A percentile compares a stretch with the other conserved stretches of the same genome.
These are phyloP conservation scores for Sitophilus oryzae DNA, from an alignment of 1,140 invertebrate genomes.

Conservation along the genomic window DNA sequence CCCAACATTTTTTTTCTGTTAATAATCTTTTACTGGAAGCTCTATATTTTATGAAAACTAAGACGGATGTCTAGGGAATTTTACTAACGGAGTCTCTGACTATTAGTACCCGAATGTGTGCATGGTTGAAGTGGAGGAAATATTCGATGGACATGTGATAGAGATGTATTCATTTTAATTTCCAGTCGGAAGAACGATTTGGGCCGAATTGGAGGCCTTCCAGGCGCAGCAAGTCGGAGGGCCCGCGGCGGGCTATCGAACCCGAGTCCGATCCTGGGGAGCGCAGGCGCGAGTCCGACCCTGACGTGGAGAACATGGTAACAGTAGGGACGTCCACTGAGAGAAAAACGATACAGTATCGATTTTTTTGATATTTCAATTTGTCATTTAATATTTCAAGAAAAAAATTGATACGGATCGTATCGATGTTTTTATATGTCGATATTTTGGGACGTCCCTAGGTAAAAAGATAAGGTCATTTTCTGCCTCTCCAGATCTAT, in stretches of 20 bases:
- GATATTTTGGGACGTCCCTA: no score
- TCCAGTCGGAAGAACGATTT: slow-evolving; percentile 52
- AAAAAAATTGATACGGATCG: no score
- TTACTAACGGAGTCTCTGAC: not conserved
- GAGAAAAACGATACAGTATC: no score
- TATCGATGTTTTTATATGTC: no score
- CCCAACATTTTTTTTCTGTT: no score
- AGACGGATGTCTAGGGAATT: no score
- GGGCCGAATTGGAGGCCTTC: slow-evolving; percentile 46
- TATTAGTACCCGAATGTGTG: slow-evolving; percentile 19
- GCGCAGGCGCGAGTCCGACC: slow-evolving; percentile 38
- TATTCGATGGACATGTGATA: slow-evolving; percentile 27
- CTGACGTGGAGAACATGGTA: slow-evolving; percentile 44
- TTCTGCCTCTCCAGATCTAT: slow-evolving; percentile 8
- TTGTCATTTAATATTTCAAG: no score
- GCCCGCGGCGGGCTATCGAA: slow-evolving; percentile 50
- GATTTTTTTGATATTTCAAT: no score
- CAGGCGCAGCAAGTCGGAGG: slow-evolving; percentile 66
- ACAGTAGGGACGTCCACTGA: no score
- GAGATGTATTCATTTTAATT: slow-evolving; percentile 48
- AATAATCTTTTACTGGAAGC: no score
- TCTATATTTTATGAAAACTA: no score
- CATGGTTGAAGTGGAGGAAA: slow-evolving; percentile 17
- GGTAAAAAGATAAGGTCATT: slow-evolving; percentile 25
- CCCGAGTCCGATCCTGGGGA: slow-evolving; percentile 34